Base-by-base conservation (phyloP, 2,113 vertebrate genomes). In the Phycodurus eques region DNA sequence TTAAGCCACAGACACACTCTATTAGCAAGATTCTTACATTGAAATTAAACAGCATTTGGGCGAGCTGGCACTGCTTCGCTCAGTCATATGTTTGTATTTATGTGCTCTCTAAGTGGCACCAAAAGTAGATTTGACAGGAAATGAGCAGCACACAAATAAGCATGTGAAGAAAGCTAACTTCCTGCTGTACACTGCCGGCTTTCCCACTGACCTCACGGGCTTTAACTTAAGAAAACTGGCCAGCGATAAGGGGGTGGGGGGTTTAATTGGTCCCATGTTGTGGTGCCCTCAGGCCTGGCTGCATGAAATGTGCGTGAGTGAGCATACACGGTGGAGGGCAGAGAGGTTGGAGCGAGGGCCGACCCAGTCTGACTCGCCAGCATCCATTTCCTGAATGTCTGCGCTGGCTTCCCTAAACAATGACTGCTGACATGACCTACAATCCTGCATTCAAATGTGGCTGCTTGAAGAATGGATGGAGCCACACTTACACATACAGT, bases 201-300 rank as follows among this genome's bases (percentile, higher is more conserved):
- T 76, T 71, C 71, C 61, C 67, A 53, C 60, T 22, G 74, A 83
- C 70, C 63, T n/a, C 62, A 1, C 6, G 71, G 61, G 8, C 13
- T 67, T 57, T 33, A 75, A 60, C 73, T 67, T 75, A 76, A 75
- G 79, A 89, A 84, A 83, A 76, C 78, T 43, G 14, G 53, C 47
- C 8, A 27, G 71, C 72, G 82, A 90, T 85, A 86, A 86, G 72
- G 49, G 51, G 80, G 68, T 47, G 22, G 13, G 0, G 64, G 12
- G 43, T 82, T 81, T 84, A 88, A 88, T 85, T 82, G 83, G 77
- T 87, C 77, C 83, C 81, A 89, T 73, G 81, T 85, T 85, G 68
- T 1, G 67, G 53, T 70, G 71, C 82, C 81, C 72, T 54, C 2
- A 1, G 81, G 81, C 80, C 77, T 12, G n/a, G 19, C 75, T 43